These are phyloP conservation scores for Gallinago paraguaiae DNA, from an alignment of 2,113 vertebrate species.

Conservation along the genomic window DNA sequence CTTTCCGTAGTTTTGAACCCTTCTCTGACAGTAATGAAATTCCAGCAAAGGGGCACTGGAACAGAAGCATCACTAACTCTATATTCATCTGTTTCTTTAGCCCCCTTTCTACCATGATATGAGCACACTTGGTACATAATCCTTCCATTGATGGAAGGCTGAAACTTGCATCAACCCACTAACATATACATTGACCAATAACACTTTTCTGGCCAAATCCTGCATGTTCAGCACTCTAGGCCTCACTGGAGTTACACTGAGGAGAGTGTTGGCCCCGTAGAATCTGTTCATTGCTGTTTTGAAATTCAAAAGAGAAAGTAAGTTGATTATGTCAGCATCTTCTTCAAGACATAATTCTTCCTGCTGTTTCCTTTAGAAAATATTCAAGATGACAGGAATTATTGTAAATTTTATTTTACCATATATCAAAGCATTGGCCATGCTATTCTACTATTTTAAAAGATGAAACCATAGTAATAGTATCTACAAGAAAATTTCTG, in stretches of 20 bases:
- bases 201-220: neutral
- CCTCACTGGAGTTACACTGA: neutral
- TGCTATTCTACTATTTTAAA: neutral
- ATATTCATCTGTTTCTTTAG: neutral
- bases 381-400: neutral
- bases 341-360: neutral
- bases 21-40: neutral
- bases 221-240: neutral
- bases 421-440: neutral
- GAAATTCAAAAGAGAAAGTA: neutral
- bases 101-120: neutral
- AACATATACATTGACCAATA: neutral
- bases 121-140: rapidly evolving
- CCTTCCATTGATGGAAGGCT: neutral
- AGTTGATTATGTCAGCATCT: neutral
- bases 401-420: constrained; percentile 2
- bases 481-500: neutral
- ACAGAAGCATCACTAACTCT: neutral
- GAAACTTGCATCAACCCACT: neutral
- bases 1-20: neutral
- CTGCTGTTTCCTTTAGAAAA: neutral
- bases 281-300: neutral
- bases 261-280: neutral
- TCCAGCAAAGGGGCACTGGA: neutral
- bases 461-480: neutral